Evolutionary conservation across 2,113 vertebrate species (phyloP).

Genomic region (Lophius piscatorius): DNA sequence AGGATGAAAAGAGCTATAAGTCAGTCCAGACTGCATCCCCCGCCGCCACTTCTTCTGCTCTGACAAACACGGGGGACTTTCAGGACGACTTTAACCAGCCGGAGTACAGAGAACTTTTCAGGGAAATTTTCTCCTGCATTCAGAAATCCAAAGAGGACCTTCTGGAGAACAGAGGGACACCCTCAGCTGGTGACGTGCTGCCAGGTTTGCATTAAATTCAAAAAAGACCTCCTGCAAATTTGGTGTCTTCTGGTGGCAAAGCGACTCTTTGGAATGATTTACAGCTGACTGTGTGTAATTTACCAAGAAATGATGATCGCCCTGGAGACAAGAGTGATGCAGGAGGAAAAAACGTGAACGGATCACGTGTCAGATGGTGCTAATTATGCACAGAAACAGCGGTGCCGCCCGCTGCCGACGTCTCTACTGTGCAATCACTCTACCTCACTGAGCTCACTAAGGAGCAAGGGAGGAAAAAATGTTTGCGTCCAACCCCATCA

Average conservation of each 20-base stretch:
- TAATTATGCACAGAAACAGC: conserved; percentile 64
- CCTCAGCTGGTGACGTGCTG: conserved; percentile 10
- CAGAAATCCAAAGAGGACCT: conserved; percentile 93
- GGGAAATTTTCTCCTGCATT: conserved; percentile 93
- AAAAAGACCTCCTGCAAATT: neutral
- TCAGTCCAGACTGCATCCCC: conserved; percentile 81
- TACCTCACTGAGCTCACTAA: conserved; percentile 43
- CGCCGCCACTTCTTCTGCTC: conserved; percentile 12
- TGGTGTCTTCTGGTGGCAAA: conserved; percentile 11
- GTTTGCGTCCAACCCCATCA: neutral
- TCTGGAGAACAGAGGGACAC: conserved; percentile 79
- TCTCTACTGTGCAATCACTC: conserved; percentile 38
- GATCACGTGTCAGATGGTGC: conserved; percentile 23
- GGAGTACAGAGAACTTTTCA: conserved; percentile 93
- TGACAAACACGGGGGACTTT: conserved; percentile 19
- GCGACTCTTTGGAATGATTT: conserved; percentile 2
- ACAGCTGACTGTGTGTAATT: conserved; percentile 19
- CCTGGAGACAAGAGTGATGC: conserved; percentile 32
- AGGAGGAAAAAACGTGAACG: conserved; percentile 35
- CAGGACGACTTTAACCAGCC: conserved; percentile 73
- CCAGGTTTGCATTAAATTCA: conserved; percentile 16
- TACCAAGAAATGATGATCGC: conserved; percentile 27
- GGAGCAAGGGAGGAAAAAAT: no score
- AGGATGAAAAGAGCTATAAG: conserved; percentile 76
- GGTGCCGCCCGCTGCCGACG: conserved; percentile 49